phyloP scores from a whole-genome alignment of 2,888 invertebrate genomes.

The Sisyra nigra region DNA sequence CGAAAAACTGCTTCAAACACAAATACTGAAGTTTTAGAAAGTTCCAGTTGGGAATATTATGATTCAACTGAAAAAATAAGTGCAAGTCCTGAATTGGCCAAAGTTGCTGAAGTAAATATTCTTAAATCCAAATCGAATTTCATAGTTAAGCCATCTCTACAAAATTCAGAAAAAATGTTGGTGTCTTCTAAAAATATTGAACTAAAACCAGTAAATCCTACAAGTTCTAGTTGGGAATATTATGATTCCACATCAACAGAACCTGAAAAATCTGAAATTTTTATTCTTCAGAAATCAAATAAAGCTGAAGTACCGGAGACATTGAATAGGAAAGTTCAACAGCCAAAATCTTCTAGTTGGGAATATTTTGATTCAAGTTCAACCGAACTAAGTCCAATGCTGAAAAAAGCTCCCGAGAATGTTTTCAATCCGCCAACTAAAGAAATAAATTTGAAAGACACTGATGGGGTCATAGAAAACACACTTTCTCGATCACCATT shows the following conservation, averaged over 20 bases:
- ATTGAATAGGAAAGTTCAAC: not conserved
- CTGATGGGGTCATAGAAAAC: no score
- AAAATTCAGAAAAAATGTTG: not conserved
- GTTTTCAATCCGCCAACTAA: no score
- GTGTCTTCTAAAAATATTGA: no score
- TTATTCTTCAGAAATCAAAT: not conserved
- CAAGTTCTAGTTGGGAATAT: not conserved
- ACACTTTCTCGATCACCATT: no score
- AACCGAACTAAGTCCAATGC: not conserved
- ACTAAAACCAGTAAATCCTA: no score
- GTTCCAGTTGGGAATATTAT: not conserved
- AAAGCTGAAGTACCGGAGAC: not conserved
- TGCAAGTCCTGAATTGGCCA: not conserved
- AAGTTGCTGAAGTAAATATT: not conserved
- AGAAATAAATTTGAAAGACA: no score
- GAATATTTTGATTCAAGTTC: conserved; percentile 2
- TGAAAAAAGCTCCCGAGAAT: no score
- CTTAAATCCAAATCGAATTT: not conserved
- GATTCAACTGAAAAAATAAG: not conserved
- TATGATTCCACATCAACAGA: not conserved
- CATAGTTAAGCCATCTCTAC: not conserved
- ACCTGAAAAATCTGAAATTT: not conserved
- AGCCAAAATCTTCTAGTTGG: not conserved
- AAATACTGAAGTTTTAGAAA: no score
- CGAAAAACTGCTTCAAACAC: no score